Conservation (phyloP, 2,888 invertebrate genomes). For the Heteromurus nitidus region DNA sequence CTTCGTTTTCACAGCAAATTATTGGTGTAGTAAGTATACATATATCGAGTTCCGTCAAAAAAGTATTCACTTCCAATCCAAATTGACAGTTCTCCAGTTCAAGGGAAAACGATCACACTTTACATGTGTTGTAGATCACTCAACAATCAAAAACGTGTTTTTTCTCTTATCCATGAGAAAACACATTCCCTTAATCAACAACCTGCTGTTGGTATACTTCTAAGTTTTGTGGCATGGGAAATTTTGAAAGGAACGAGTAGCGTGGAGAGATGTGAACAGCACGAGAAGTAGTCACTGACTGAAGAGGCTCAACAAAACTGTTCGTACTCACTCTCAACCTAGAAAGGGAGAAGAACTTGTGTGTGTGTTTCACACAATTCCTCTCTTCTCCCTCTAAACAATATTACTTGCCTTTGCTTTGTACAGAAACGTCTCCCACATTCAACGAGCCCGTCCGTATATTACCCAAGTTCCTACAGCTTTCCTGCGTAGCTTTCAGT, state of each 20-base stretch:
- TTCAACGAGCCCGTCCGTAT: background rate
- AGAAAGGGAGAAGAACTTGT: constrained; percentile 3
- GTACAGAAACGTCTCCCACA: too few species aligned
- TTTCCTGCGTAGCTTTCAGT: background rate
- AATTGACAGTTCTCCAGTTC: background rate
- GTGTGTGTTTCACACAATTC: background rate
- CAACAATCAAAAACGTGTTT: too few species aligned
- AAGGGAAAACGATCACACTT: background rate
- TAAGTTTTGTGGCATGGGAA: background rate
- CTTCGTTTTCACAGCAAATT: too few species aligned
- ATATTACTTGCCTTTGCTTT: too few species aligned
- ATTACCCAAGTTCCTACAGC: background rate
- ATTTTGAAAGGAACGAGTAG: constrained; percentile 11
- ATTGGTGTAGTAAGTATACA: too few species aligned
- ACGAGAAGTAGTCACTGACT: constrained; percentile 67
- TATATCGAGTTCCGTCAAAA: too few species aligned
- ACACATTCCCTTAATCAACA: too few species aligned
- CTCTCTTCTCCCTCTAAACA: background rate
- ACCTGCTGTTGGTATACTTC: background rate
- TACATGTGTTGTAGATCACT: background rate
- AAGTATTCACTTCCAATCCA: background rate
- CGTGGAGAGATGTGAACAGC: constrained; percentile 64
- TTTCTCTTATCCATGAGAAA: too few species aligned
- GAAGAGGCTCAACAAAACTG: constrained; percentile 41
- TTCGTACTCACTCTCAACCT: constrained; percentile 54